Evolutionary conservation across 1,140 invertebrate genomes (phyloP), one percentile per base, ranked within the genome.

Genomic region (Papilio xuthus): DNA sequence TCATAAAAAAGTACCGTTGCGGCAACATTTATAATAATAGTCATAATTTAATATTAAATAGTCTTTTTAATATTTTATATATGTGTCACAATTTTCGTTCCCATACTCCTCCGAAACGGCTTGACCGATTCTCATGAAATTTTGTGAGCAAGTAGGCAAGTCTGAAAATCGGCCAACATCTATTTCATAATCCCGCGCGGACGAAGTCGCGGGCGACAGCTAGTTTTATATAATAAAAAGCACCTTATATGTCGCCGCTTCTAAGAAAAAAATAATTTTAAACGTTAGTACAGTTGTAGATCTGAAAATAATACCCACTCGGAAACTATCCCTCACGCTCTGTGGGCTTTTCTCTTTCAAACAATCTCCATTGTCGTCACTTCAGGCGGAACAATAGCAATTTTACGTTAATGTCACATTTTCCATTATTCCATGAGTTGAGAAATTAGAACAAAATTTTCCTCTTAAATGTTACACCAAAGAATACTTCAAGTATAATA

Each of bases 241-340:
- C 56, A 10, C 56, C 56, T 20, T 26, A 60, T 20, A 60, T 23
- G 56, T 60, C 56, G 56, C 23, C 13, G 1, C 56, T 60, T 23
- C 6, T 60, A 3, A n/a, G 26, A 26, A 67, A 67, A 26, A 28
- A 28, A 28, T 67, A 26, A 67, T 67, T 67, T 67, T 28, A 67
- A 67, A 67, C 60, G 26, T 67, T 67, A 67, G 60, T 67, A 67
- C 60, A 67, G 13, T 67, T 67, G 60, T 67, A 67, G 60, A 67
- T 67, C 60, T 67, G 60, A 67, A 67, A 67, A 67, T 67, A 67
- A 67, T 67, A 67, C 60, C 60, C 60, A 67, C 60, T 67, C 60
- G 60, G 60, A 67, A 67, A 67, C 60, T 67, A 67, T 67, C 60
- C 60, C 26, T 67, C 60, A 67, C 60, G 60, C 60, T 67, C 60